These are phyloP conservation scores for Drosophila peninsularis DNA, from an alignment of 2,888 invertebrate genomes.

Conservation along the genomic window DNA sequence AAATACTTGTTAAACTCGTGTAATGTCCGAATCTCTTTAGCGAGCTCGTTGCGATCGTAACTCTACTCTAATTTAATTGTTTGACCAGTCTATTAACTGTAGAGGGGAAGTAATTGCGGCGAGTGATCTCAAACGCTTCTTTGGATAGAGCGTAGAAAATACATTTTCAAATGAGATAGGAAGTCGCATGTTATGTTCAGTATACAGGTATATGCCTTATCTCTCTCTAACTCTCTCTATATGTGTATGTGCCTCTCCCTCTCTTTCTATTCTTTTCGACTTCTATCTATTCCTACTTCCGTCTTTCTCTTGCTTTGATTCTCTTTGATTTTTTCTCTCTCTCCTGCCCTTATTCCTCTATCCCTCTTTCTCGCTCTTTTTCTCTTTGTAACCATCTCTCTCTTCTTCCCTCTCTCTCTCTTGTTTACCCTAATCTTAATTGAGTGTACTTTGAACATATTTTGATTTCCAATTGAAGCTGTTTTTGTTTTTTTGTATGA, in stretches of 20 bases:
- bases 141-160: neutral
- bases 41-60: neutral
- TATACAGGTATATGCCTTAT: too few relatives aligned
- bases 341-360: neutral
- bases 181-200: too few relatives aligned
- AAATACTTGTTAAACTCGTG: constrained; percentile 26
- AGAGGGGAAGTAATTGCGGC: neutral
- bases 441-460: neutral
- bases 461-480: neutral
- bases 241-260: too few relatives aligned
- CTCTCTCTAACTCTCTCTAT: too few relatives aligned
- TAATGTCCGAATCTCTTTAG: neutral
- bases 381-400: neutral
- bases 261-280: neutral
- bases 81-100: neutral
- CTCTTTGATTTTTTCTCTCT: neutral
- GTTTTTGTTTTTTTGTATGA: neutral
- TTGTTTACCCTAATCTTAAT: too few relatives aligned
- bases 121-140: neutral
- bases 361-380: neutral
- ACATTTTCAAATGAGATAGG: neutral
- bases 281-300: too few relatives aligned
- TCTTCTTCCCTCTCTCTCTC: neutral
- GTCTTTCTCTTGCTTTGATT: neutral
- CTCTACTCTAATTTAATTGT: constrained; percentile 3